A percentile compares a stretch with the other conserved stretches of the same genome.
These are phyloP conservation scores for Pediacus dermestoides DNA, from an alignment of 2,888 invertebrate species.

Conservation along the genomic window DNA sequence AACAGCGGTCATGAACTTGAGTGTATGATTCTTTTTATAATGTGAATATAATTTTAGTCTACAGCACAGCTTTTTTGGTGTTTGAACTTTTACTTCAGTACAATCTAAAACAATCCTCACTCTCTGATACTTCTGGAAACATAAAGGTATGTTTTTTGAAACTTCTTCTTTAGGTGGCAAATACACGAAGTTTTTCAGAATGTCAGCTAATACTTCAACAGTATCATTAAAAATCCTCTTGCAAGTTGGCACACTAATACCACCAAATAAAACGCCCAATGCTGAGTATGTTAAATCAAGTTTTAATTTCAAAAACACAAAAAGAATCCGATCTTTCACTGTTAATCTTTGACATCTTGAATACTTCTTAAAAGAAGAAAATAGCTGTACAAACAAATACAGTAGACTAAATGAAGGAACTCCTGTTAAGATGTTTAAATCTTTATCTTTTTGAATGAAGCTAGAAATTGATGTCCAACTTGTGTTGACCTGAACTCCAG, in stretches of 20 bases:
- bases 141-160: conserved; percentile 11
- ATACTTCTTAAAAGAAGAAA: too few relatives aligned
- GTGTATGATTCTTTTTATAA: conserved; percentile 18
- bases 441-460: too few relatives aligned
- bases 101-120: conserved; percentile 12
- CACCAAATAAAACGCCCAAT: conserved; percentile 3
- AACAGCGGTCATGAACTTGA: conserved; percentile 28
- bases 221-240: conserved; percentile 1
- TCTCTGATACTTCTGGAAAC: conserved; percentile 13
- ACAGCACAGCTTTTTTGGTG: conserved; percentile 14
- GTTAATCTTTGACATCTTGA: too few relatives aligned
- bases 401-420: too few relatives aligned
- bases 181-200: not conserved
- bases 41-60: conserved; percentile 20
- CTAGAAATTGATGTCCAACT: too few relatives aligned
- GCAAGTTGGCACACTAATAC: not conserved
- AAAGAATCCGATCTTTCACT: not conserved
- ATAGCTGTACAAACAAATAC: too few relatives aligned
- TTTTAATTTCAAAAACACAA: conserved; percentile 6
- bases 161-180: conserved; percentile 12
- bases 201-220: not conserved
- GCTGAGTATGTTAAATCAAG: not conserved
- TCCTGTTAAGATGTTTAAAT: too few relatives aligned
- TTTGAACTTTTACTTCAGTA: conserved; percentile 13
- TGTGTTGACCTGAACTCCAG: too few relatives aligned